A percentile compares a stretch with the other conserved stretches of the same genome.
These are phyloP conservation scores for Anorthoa munda DNA, from an alignment of 2,888 invertebrate genomes.

Conservation along the genomic window DNA sequence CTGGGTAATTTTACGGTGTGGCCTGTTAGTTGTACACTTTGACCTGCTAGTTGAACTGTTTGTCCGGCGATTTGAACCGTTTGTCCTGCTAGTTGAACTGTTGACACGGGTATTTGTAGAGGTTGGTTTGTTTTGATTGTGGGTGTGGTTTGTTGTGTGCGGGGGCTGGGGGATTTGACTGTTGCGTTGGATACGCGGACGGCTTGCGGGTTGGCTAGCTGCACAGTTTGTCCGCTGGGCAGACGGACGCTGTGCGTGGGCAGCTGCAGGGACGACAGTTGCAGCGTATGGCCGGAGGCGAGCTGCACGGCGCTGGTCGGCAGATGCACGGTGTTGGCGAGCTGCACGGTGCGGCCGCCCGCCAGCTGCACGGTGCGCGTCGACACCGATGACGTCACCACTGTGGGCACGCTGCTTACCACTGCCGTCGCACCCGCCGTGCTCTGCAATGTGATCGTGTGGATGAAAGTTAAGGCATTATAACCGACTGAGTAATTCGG, in stretches of 20 bases:
- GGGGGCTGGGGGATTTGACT: constrained; percentile 73
- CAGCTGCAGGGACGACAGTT: constrained; percentile 80
- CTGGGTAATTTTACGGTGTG: constrained; percentile 88
- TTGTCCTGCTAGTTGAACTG: constrained; percentile 82
- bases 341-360: constrained; percentile 84
- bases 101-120: constrained; percentile 82
- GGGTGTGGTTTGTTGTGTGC: constrained; percentile 73
- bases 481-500: too few relatives aligned
- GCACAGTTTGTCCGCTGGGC: constrained; percentile 86
- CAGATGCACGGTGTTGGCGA: constrained; percentile 82
- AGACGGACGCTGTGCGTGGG: constrained; percentile 84
- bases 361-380: constrained; percentile 84
- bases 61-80: constrained; percentile 85
- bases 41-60: constrained; percentile 84
- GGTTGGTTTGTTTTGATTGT: constrained; percentile 75
- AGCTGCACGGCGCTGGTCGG: constrained; percentile 77
- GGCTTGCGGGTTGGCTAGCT: constrained; percentile 81
- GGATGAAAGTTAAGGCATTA: too few relatives aligned
- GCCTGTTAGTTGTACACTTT: constrained; percentile 84
- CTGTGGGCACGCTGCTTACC: constrained; percentile 77
- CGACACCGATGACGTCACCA: constrained; percentile 73
- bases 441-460: constrained; percentile 71
- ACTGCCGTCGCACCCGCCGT: constrained; percentile 75
- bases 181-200: constrained; percentile 75
- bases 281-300: constrained; percentile 78